Evolutionary conservation across 23 tunicate genomes (phyloP).

Genomic region (Styela clava): DNA sequence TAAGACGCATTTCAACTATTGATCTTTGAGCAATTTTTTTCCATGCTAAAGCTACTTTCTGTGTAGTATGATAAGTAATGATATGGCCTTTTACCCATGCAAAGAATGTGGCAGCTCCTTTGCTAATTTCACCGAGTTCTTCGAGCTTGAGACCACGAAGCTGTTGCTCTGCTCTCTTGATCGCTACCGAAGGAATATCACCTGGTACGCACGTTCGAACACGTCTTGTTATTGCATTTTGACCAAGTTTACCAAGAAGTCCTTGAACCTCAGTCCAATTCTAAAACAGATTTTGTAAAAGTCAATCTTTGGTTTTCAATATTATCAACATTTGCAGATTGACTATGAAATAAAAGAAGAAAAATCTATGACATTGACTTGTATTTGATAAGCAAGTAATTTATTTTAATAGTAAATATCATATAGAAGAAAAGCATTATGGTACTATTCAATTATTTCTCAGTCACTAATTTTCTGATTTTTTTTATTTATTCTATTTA

Average conservation of each 20-base stretch:
- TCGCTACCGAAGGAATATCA: conserved; percentile 36
- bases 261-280: conserved; percentile 56
- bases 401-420: too few relatives aligned
- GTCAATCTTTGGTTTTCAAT: too few relatives aligned
- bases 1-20: neutral
- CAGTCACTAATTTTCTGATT: too few relatives aligned
- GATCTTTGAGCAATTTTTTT: neutral
- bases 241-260: conserved; percentile 46
- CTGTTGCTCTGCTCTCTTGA: conserved; percentile 32
- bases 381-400: too few relatives aligned
- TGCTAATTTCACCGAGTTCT: conserved; percentile 34
- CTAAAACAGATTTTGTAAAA: conserved; percentile 32
- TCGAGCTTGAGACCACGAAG: conserved; percentile 46
- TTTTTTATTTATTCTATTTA: too few relatives aligned
- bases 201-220: conserved; percentile 64
- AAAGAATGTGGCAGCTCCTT: conserved; percentile 65
- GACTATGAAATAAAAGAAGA: too few relatives aligned
- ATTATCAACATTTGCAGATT: neutral
- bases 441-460: too few relatives aligned
- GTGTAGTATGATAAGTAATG: neutral
- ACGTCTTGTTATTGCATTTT: conserved; percentile 41
- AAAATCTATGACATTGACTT: too few relatives aligned
- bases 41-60: neutral
- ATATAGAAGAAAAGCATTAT: too few relatives aligned
- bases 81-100: conserved; percentile 57